Conservation (phyloP, 1,140 invertebrate genomes). For the Zaprionus vittiger region DNA sequence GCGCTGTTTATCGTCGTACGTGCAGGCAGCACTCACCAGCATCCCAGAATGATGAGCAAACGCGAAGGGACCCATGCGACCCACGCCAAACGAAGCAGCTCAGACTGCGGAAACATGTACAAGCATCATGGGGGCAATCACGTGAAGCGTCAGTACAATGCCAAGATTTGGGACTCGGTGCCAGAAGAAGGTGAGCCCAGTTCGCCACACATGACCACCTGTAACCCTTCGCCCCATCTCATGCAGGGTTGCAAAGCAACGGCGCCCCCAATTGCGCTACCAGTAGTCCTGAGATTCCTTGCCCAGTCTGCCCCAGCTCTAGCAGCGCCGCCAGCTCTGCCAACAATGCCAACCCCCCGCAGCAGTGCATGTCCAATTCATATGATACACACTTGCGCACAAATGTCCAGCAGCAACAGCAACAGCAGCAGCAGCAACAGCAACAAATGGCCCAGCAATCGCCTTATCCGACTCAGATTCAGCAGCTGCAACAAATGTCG, state of each 20-base stretch:
- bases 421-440: background rate
- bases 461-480: slow-evolving; percentile 19
- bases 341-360: background rate
- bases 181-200: slow-evolving; percentile 10
- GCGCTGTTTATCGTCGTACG: slow-evolving; percentile 39
- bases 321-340: background rate
- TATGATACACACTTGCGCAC: no score
- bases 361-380: background rate
- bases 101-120: background rate
- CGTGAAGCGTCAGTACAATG: slow-evolving; percentile 1
- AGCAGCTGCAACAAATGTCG: slow-evolving; percentile 2
- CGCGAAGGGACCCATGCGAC: background rate
- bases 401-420: background rate
- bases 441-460: background rate
- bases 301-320: no score
- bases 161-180: background rate
- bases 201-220: background rate
- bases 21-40: slow-evolving; percentile 18
- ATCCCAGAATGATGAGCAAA: slow-evolving; percentile 28
- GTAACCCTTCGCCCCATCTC: background rate
- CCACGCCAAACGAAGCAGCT: background rate
- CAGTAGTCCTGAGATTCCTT: no score
- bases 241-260: background rate
- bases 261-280: background rate
- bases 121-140: slow-evolving; percentile 7